These are phyloP conservation scores for Montipora capricornis DNA, from an alignment of 64 coral and sea anemone genomes.

Conservation along the genomic window DNA sequence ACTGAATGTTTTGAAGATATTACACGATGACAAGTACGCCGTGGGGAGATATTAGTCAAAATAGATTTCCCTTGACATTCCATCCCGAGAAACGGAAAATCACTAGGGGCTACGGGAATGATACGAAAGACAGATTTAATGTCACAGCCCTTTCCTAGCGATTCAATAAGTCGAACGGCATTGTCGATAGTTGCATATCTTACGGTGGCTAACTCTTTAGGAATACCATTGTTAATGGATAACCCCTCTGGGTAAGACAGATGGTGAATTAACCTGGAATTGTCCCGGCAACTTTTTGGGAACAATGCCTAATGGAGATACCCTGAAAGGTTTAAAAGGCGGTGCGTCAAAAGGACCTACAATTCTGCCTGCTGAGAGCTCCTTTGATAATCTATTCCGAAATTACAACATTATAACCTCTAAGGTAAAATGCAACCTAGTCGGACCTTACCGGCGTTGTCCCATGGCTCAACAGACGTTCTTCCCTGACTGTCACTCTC, in stretches of 20 bases:
- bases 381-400: background rate
- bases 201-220: background rate
- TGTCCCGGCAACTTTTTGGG: slow-evolving; percentile 4
- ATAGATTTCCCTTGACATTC: too few relatives aligned
- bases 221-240: slow-evolving; percentile 29
- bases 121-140: background rate
- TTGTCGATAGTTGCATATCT: too few relatives aligned
- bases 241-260: slow-evolving; percentile 23
- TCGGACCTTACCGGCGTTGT: background rate
- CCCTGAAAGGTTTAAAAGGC: too few relatives aligned
- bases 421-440: background rate
- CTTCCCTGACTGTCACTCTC: background rate
- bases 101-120: background rate
- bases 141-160: background rate
- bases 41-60: too few relatives aligned
- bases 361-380: background rate
- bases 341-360: background rate
- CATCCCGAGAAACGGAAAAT: background rate
- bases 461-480: background rate
- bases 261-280: slow-evolving; percentile 41
- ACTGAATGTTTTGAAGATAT: too few relatives aligned
- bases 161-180: too few relatives aligned
- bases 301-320: too few relatives aligned
- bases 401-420: background rate
- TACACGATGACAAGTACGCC: too few relatives aligned